Evolutionary conservation across 2,888 invertebrate species (phyloP), one percentile per base, ranked within the genome.

Genomic region (Idaea straminata): DNA sequence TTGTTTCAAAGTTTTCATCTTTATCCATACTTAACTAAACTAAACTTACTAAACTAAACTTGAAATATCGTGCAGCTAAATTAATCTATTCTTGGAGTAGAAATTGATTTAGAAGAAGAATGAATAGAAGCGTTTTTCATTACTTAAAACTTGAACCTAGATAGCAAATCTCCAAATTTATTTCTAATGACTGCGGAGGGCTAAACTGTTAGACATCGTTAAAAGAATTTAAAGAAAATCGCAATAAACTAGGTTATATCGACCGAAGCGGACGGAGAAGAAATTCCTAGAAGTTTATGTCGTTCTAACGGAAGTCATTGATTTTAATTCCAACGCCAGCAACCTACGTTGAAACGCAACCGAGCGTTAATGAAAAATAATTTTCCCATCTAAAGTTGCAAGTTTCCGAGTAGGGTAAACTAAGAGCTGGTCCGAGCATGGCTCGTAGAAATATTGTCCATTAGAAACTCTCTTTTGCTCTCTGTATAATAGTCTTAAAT

Each of bases 331-430:
- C 76, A 74, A 80, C 79, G 77, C 83, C 82, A 81, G 85, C 25
- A 25, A 25, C 25, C 25, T 84, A 84, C 83, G 83, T 83, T 85
- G 73, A 80, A 83, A 85, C 73, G 83, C 85, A 86, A 77, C 83
- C 72, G 74, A 87, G 86, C 86, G 85, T 86, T 86, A 88, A 89
- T 88, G 87, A 88, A 89, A 90, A 90, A 88, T 88, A 86, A 87
- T 89, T 89, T 88, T 82, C 82, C 77, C 83, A 83, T 83, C 81
- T 83, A 76, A 84, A 86, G 82, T 85, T 83, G 82, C 79, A 84
- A 84, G 83, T 83, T 85, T 77, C 79, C 80, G 80, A 82, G 80
- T 78, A 74, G 73, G 69, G 76, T 69, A 77, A 79, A 77, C 72
- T 75, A 67, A 72, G 61, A 62, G 69, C 65, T 64, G 62, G 65